phyloP scores from a whole-genome alignment of 2,888 invertebrate species.

The Philaethria dido region DNA sequence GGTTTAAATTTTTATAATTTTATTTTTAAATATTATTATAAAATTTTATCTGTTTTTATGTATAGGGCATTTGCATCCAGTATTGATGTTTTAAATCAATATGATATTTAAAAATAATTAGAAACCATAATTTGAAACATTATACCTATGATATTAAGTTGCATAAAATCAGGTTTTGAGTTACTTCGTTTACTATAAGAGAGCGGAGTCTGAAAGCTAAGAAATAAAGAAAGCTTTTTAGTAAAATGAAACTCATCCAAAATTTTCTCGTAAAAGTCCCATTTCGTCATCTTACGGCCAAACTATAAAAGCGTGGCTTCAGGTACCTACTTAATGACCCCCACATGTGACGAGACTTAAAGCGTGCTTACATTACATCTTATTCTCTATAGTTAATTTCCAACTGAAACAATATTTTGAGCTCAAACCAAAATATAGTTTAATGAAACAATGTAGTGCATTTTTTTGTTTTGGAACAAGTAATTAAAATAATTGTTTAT shows the following conservation, averaged over 20 bases:
- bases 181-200: neutral
- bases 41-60: no score
- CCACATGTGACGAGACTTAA: neutral
- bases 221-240: slow-evolving; percentile 14
- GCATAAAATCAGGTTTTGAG: neutral
- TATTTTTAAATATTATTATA: no score
- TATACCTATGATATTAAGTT: neutral
- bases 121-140: neutral
- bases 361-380: neutral
- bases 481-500: no score
- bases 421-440: no score
- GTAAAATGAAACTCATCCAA: slow-evolving; percentile 20
- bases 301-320: slow-evolving; percentile 16
- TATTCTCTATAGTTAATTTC: no score
- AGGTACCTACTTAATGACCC: neutral
- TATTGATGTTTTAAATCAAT: neutral
- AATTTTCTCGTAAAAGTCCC: slow-evolving; percentile 14
- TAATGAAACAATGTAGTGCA: no score
- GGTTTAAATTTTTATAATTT: no score
- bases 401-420: no score
- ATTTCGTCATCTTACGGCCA: neutral
- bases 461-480: no score
- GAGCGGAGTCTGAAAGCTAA: neutral
- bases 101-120: neutral
- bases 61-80: no score